Base-by-base conservation (phyloP, 92 coral and sea anemone species). In the Montipora capitata region DNA sequence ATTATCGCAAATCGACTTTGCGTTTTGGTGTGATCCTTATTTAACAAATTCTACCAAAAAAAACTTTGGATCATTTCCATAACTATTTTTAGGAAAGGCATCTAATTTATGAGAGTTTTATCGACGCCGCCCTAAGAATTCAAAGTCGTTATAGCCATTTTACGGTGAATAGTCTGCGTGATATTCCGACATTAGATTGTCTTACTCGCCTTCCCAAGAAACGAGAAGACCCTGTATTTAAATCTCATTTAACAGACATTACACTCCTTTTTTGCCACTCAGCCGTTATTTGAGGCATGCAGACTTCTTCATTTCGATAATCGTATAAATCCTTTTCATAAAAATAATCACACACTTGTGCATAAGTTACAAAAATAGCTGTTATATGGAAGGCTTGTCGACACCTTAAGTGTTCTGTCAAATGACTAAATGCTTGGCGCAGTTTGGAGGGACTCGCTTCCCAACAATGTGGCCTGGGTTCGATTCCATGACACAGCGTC, bases 291-390 rank as follows among this genome's bases (percentile, higher is more conserved):
- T 59, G 63, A 51, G 84, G 44, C 84, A 45, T 39, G 1, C 4
- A 3, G 9, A 16, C 52, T 27, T 27, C 35, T 17, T 20, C 83
- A 42, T 44, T 45, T 18, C 9, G 12, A 10, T 79, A 79, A 79
- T 79, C 84, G 10, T 35, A 79, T 79, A 79, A 79, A 44, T 65
- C 63, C 63, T 79, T 44, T 79, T 56, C 44, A 18, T 43, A 11
- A 20, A 79, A 44, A 64, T 65, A 79, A 79, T 43, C 48, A 64
- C 63, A 44, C 58, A 18, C 72, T 11, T 15, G 17, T 3, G 9
- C 13, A 3, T 10, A 8, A 5, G 41, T 27, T 18, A 66, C 0
- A 79, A 11, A 48, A 79, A 45, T 72, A 79, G 56, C 74, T 64
- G n/a, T 44, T 64, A 43, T 27, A 27, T 20, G 20, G 44, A 52